Evolutionary conservation across 2,888 invertebrate species (phyloP), one percentile per base, ranked within the genome.

Genomic region (Eremobia ochroleuca): DNA sequence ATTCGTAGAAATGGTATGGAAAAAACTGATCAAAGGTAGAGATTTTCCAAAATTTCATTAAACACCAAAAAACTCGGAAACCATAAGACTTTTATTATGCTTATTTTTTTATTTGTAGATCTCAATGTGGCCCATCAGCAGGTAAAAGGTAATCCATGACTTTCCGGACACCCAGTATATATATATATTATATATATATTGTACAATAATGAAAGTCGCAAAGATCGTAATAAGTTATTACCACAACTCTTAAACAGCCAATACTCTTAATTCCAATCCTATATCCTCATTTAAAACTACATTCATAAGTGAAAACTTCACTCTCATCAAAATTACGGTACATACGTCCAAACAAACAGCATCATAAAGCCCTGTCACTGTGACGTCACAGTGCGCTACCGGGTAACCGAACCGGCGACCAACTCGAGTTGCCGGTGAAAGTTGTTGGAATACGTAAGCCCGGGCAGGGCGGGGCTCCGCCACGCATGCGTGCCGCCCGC

Each of bases 401-500:
- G 80, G 81, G 85, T 79, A 83, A 77, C 83, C 75, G 76, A 88
- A 88, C 87, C 79, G 77, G 73, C 78, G 66, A 85, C 81, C 80
- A 77, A 86, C 81, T 83, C 81, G 70, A 76, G 76, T 82, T 61
- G 83, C 70, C 75, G 75, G 40, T 18, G 70, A 85, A 87, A 87
- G 71, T 87, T 83, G 71, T 55, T 59, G 73, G 61, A 66, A 83
- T 68, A 68, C 52, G 87, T 79, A 91, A 90, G 91, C 94, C 94
- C 92, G 95, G 95, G 93, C 93, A 93, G 96, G 96, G 96, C 94
- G 96, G 94, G 94, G 95, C 95, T 91, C 79, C 68, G 55, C 28
- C 87, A 88, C 96, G 96, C 96, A 92, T 94, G 95, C 96, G 96
- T 89, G 76, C 67, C 59, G 72, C 82, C 74, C 81, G 69, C 55